Evolutionary conservation across 2,113 vertebrate genomes (phyloP).

Genomic region (Solenodon paradoxus): DNA sequence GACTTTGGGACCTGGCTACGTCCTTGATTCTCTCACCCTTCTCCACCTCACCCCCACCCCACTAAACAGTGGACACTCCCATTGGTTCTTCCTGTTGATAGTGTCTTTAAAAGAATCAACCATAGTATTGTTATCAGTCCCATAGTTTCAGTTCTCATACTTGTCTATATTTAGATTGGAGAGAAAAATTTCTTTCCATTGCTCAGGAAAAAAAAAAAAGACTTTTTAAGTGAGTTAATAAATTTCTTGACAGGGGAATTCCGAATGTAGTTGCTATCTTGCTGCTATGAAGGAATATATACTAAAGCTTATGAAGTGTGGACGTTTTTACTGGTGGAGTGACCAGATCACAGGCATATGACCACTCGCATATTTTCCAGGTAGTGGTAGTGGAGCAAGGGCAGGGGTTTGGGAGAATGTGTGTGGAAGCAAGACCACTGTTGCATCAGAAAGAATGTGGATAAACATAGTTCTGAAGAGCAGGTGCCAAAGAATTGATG

Average conservation of each 20-base stretch:
- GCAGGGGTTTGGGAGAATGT: neutral
- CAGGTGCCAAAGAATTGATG: neutral
- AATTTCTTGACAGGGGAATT: slow-evolving; percentile 7
- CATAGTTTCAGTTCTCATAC: slow-evolving; percentile 28
- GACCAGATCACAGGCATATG: neutral
- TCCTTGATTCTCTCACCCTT: neutral
- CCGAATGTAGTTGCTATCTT: neutral
- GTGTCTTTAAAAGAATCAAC: neutral
- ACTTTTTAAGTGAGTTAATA: slow-evolving; percentile 11
- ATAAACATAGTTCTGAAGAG: neutral
- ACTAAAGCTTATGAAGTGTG: neutral
- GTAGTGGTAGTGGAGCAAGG: no score
- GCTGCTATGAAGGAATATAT: neutral
- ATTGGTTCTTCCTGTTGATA: slow-evolving; percentile 10
- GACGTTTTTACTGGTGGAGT: neutral
- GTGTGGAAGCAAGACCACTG: neutral
- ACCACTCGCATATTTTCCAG: neutral
- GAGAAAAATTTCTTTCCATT: neutral
- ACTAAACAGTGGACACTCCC: neutral
- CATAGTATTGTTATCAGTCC: neutral
- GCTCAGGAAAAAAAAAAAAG: neutral
- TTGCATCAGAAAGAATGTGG: neutral
- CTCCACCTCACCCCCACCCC: neutral
- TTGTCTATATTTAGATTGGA: slow-evolving; percentile 44
- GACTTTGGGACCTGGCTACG: neutral